Base-by-base conservation (phyloP, 2,888 invertebrate genomes). In the Ferdinandea cuprea region DNA sequence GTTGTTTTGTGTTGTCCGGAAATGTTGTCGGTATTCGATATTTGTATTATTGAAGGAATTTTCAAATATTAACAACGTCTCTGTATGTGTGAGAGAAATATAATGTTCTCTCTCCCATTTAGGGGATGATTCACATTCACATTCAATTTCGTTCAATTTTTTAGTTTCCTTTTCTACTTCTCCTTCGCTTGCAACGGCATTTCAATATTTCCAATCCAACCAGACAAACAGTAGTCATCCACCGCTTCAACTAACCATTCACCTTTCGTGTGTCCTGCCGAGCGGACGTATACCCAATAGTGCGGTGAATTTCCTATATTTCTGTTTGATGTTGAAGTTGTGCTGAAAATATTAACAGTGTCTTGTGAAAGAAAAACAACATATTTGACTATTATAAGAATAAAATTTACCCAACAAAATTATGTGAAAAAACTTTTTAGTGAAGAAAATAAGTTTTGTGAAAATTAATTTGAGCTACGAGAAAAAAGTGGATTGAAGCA, bases 221-320 rank as follows among this genome's bases (percentile, higher is more conserved):
- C 69, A 81, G 76, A 66, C 80, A 19, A 69, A 71, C 65, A 44
- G 80, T 65, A 81, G 58, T 71, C 79, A 58, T n/a, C 30, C 8
- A n/a, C 6, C 61, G 58, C 44, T 19, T 42, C 46, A 9, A 30
- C 30, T 37, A 77, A 56, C 61, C 81, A 81, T 81, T 81, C 81
- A 52, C 71, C 59, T 54, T 77, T 50, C 48, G 77, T 72, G 48
- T 66, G 81, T 77, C 40, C 17, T 77, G 54, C 46, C 19, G 59
- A 59, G 54, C 28, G 77, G 81, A 71, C 54, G 71, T 72, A 11
- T 35, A 35, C 9, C 1, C 15, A 9, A 25, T 13, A 32, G 50
- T n/a, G 30, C 56, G 61, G 80, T 54, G 28, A 58, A 63, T 52
- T 56, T 37, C n/a, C n/a, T n/a, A n/a, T n/a, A n/a, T n/a, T n/a